A percentile compares a stretch with the other conserved stretches of the same genome.
phyloP scores from a whole-genome alignment of 2,113 vertebrate genomes.

The Collichthys lucidus region DNA sequence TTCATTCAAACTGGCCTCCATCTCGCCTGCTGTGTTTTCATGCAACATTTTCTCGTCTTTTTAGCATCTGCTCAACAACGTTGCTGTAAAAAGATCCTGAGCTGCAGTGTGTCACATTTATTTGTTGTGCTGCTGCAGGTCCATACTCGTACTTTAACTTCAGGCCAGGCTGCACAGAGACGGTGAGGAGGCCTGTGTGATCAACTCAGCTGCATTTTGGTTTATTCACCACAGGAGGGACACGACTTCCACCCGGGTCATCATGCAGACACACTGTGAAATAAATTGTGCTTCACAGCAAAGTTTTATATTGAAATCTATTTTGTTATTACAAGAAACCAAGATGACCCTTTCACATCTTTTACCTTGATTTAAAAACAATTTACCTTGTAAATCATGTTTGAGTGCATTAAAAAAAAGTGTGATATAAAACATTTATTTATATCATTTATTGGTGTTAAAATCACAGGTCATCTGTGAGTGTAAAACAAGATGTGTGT shows the following conservation, averaged over 20 bases:
- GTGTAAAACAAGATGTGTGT: neutral
- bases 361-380: neutral
- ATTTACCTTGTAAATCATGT: neutral
- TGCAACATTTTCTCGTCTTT: neutral
- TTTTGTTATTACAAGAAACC: neutral
- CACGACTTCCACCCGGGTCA: conserved; percentile 16
- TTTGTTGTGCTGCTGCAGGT: conserved; percentile 1
- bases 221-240: conserved; percentile 71
- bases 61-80: neutral
- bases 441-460: neutral
- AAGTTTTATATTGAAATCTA: neutral
- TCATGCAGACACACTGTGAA: neutral
- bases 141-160: neutral
- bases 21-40: too few species aligned
- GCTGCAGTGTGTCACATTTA: conserved; percentile 17
- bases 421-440: neutral
- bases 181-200: conserved; percentile 3
- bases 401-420: neutral
- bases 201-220: conserved; percentile 42
- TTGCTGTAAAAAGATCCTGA: conserved; percentile 9
- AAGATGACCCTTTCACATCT: neutral
- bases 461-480: neutral
- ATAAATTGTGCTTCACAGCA: neutral
- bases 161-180: neutral
- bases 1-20: too few species aligned